Evolutionary conservation across 2,888 invertebrate species (phyloP), one percentile per base, ranked within the genome.

Genomic region (Rhamphomyia laevipes): DNA sequence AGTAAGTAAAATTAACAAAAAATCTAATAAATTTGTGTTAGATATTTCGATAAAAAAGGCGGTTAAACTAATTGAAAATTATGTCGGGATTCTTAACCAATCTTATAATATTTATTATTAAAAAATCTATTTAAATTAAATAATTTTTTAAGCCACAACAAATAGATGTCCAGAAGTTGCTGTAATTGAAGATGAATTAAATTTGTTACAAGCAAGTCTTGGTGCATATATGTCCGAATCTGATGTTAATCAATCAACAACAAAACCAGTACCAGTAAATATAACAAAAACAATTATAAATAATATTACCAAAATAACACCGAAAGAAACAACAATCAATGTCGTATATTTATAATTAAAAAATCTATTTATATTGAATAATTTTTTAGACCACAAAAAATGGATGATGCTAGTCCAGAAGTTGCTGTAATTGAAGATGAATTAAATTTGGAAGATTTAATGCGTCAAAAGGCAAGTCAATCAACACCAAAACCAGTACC

Each of bases 401-500:
- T 77, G 58, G 82, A 83, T 62, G 80, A 78, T 57, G 80, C 77
- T 15, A 83, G 82, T 62, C 82, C 84, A 30, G 85, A 85, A 57
- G 77, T 87, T 50, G 77, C 78, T 10, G 77, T 85, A 50, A 83
- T 86, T 50, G 89, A 89, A 64, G 89, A 89, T 56, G 89, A 89
- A 59, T 80, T 90, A 58, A 89, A 91, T 64, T 70, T 91, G 27
- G 91, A 91, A 62, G 91, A 91, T 56, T 71, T 91, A 50, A 91
- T 91, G 89, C 83, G 82, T 60, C 90, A 91, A 65, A 91, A 91
- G 71, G 89, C 87, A 61, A 60, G 9, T 27, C 23, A 27, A 27
- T 27, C 23, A 27, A 27, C 23, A 27, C 23, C 23, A 27, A 27
- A 27, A 27, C 23, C 23, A 27, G 23, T 27, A 7, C 23, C 4